Base-by-base conservation (phyloP, 2,113 vertebrate species). In the Eretmochelys imbricata region DNA sequence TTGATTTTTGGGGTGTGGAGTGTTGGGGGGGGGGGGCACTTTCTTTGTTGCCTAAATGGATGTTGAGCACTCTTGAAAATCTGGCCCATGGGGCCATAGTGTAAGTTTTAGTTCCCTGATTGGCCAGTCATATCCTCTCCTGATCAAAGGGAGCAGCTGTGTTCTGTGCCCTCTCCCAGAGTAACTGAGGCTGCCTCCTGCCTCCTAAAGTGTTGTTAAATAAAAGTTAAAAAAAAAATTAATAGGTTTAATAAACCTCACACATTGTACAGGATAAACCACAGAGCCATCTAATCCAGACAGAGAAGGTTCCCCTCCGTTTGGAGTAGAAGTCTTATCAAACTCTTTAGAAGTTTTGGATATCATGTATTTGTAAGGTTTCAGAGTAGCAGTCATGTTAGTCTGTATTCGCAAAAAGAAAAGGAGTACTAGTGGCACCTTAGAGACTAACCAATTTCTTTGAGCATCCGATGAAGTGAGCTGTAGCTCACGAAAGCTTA, bases 171-270 rank as follows among this genome's bases (percentile, higher is more conserved):
- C 2, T n/a, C 20, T 85, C 42, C 22, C 42, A 20, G 25, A 76
- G 85, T 53, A 95, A 69, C 25, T 59, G 82, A 72, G 25, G 57
- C 12, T 3, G 49, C 25, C 79, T 80, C 59, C 88, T 92, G 38
- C 72, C 50, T 95, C 81, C 75, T 48, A 48, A 78, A 78, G 42
- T 48, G 46, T 8, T 48, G 22, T 25, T 78, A 78, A 48, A 48
- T 25, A 78, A 31, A 25, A 78, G 46, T 38, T 38, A 38, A 72
- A 72, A 72, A n/a, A 72, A 38, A 72, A 72, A 72, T 38, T 38
- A 72, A 72, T 38, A 5, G 17, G 8, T 38, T n/a, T 35, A 35
- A 65, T n/a, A 31, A 65, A 65, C 25, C 22, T 48, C 38, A 14
- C 24, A 48, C 42, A 25, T 46, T 78, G 12, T 11, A 7, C 75